These are phyloP conservation scores for Oenanthe melanoleuca DNA, from an alignment of 2,113 vertebrate genomes.

Conservation along the genomic window DNA sequence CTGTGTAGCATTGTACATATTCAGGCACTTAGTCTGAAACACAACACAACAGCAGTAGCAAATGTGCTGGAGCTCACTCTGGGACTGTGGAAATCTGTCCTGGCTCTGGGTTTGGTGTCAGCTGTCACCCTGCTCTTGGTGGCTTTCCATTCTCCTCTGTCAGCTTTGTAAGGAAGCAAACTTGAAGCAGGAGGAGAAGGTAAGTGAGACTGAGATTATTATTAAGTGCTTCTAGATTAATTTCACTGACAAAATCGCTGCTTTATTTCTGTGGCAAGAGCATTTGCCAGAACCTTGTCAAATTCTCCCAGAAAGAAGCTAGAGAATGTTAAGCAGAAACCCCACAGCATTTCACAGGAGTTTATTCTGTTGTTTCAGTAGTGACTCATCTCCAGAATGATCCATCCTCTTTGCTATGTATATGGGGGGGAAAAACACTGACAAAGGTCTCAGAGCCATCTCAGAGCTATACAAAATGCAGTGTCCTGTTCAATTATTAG, in stretches of 20 bases:
- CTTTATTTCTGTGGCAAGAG: conserved; percentile 35
- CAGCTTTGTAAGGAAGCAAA: neutral
- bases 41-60: neutral
- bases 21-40: neutral
- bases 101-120: neutral
- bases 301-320: neutral
- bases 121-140: neutral
- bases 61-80: neutral
- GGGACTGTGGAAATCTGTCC: neutral
- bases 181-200: neutral
- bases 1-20: rapidly evolving
- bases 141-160: neutral
- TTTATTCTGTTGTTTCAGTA: conserved; percentile 44
- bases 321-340: neutral
- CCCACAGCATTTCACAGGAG: conserved; percentile 3
- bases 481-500: conserved; percentile 5
- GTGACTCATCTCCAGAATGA: conserved; percentile 49
- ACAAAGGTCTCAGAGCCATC: neutral
- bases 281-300: neutral
- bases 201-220: neutral
- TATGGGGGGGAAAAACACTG: neutral
- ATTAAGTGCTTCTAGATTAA: neutral
- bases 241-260: neutral
- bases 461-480: neutral
- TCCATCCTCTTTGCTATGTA: neutral